Evolutionary conservation across 2,113 vertebrate species (phyloP).

Genomic region (Myotis davidii): DNA sequence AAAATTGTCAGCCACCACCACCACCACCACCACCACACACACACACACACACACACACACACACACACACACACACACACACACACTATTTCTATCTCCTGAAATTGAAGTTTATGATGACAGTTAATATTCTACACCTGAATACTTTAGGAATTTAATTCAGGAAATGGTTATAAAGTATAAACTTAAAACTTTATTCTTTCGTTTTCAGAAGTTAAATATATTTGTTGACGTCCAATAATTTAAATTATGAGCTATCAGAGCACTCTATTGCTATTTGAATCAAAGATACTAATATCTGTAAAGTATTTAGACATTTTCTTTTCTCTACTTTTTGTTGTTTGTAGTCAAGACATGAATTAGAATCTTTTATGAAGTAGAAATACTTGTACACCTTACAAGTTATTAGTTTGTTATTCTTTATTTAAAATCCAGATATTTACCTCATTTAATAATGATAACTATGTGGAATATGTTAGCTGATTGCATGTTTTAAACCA

Average conservation of each 20-base stretch:
- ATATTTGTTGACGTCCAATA: not conserved
- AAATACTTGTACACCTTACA: not conserved
- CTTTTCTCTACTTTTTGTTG: not conserved
- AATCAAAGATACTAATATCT: not conserved
- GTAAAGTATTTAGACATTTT: not conserved
- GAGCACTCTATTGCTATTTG: not conserved
- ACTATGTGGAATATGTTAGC: not conserved
- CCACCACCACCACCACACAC: too few relatives aligned
- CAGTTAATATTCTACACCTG: not conserved
- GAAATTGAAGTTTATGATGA: not conserved
- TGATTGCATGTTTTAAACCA: constrained; percentile 49
- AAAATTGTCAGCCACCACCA: not conserved
- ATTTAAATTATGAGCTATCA: not conserved
- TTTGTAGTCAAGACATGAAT: not conserved
- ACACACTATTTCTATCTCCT: too few relatives aligned
- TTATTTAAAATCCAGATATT: not conserved
- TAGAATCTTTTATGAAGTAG: not conserved
- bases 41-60: not conserved
- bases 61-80: too few relatives aligned
- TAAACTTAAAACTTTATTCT: not conserved
- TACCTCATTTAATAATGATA: constrained; percentile 5
- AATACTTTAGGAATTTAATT: constrained; percentile 4
- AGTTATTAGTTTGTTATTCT: constrained; percentile 23
- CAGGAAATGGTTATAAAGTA: not conserved
- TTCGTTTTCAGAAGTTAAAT: constrained; percentile 20